Evolutionary conservation across 1,140 invertebrate genomes (phyloP), one percentile per base, ranked within the genome.

Genomic region (Globodera rostochiensis): DNA sequence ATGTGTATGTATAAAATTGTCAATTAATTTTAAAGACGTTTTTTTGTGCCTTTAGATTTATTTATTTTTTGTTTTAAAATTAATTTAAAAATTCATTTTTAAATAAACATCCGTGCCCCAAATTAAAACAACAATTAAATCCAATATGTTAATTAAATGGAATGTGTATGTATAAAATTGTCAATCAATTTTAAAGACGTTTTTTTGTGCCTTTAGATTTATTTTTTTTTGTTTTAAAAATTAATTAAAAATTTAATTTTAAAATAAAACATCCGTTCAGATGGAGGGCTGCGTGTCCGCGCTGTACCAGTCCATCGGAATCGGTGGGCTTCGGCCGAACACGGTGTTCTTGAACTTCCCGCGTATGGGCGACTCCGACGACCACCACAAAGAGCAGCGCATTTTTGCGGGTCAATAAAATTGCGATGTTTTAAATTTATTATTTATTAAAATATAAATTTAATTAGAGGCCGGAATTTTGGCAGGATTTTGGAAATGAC

Each of bases 271-370:
- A 15, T 13, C 45, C n/a, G 46, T 25, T 60, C 71, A 88, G 87
- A 84, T 87, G 45, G 82, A 84, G 45, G 87, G 87, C 36, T 83
- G 84, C 75, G 86, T 89, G 53, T 90, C 88, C 25, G 85, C 88
- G 19, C 74, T 89, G 3, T 94, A 98, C 73, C 97, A 99, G 92
- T 96, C 95, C 19, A 94, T 95, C 73, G 98, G 98, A 49, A 91
- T 99, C 1, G 97, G 97, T 77, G 97, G 97, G 6, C 93, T 99
- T 91, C 96, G 97, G 90, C 97, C 96, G 21, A 99, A 99, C 90
- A 98, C 97, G 3, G 96, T 99, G 13, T 95, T 99, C 86, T 91
- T 99, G 47, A 96, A 96, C 7, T 99, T 97, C 96, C 97, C 97
- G 0, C 82, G 86, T 95, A 96, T 89, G 94, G 94, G 81, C 80